phyloP scores from a whole-genome alignment of 2,113 vertebrate species.

The Synchiropus splendidus region DNA sequence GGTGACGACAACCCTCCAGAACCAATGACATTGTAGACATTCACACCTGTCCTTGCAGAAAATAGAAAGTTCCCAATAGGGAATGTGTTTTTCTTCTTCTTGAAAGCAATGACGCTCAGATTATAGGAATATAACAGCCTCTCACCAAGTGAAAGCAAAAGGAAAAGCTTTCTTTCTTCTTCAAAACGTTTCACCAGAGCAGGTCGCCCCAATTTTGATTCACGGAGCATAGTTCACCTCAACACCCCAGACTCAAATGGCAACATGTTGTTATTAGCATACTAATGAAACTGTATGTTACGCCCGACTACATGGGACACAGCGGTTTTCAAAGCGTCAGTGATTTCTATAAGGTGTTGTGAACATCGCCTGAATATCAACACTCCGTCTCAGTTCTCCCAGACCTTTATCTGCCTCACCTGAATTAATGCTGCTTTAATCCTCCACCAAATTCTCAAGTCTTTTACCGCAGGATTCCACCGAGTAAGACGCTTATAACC shows the following conservation, averaged over 20 bases:
- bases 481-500: conserved; percentile 16
- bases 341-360: conserved; percentile 28
- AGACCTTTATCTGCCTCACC: conserved; percentile 9
- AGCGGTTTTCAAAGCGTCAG: conserved; percentile 15
- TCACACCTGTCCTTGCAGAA: too few species aligned
- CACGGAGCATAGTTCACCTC: too few species aligned
- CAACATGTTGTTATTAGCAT: conserved; percentile 23
- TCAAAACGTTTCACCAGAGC: too few species aligned
- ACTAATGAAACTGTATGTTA: conserved; percentile 13
- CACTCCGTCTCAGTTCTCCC: conserved; percentile 7
- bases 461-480: conserved; percentile 11
- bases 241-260: not conserved
- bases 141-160: too few species aligned
- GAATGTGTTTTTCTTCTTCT: too few species aligned
- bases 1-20: too few species aligned
- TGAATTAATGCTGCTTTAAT: conserved; percentile 33
- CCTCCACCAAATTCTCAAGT: conserved; percentile 26
- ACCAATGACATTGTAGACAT: too few species aligned
- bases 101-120: too few species aligned
- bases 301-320: conserved; percentile 9
- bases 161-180: too few species aligned
- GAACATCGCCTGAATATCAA: conserved; percentile 43
- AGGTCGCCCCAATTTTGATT: too few species aligned
- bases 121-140: too few species aligned
- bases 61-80: too few species aligned